Percentiles rank a stretch among this genome's conserved stretches.
phyloP scores from a whole-genome alignment of 2,113 vertebrate species.

The Oncorhynchus kisutch region DNA sequence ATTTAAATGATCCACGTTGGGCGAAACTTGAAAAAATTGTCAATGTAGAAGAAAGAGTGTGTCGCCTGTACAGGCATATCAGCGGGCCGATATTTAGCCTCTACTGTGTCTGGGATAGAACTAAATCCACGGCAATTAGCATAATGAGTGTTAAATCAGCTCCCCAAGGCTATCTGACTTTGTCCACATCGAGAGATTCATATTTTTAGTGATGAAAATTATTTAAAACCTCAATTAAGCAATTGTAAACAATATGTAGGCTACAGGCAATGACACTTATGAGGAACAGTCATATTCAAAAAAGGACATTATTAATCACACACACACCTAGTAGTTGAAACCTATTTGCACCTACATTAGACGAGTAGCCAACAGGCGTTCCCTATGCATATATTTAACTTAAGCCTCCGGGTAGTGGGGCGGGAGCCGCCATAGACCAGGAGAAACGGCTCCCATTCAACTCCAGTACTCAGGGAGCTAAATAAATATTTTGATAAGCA shows the following conservation, averaged over 20 bases:
- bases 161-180: conserved; percentile 32
- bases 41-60: not conserved
- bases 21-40: not conserved
- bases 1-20: no score
- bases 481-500: conserved; percentile 56
- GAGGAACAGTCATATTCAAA: no score
- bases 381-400: conserved; percentile 72
- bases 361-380: conserved; percentile 74
- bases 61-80: not conserved
- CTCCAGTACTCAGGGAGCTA: conserved; percentile 55
- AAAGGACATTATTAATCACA: no score
- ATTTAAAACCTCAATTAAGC: conserved; percentile 12
- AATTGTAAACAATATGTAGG: conserved; percentile 12
- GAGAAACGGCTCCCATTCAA: conserved; percentile 49
- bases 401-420: conserved; percentile 70
- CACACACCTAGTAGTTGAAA: conserved; percentile 68
- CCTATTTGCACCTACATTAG: conserved; percentile 83
- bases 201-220: no score
- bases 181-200: conserved; percentile 28
- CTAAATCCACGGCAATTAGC: conserved; percentile 69
- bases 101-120: conserved; percentile 29
- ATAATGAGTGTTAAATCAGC: conserved; percentile 71
- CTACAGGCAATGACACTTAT: conserved; percentile 22
- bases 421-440: conserved; percentile 19
- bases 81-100: conserved; percentile 42